Conservation (phyloP, 2,113 vertebrate genomes). For the Zingel zingel region DNA sequence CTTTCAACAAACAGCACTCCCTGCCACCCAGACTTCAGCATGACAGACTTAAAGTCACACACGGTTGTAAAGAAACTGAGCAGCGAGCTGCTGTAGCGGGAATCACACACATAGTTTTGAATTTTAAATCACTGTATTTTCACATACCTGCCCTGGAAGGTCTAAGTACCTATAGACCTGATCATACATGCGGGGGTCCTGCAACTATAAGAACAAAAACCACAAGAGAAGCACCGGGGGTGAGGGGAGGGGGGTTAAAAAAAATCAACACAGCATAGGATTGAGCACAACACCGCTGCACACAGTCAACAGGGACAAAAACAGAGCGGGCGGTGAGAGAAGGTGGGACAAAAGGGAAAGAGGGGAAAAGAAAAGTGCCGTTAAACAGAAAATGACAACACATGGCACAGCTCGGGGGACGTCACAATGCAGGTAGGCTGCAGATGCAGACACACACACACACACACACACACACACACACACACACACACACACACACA, state of each 20-base stretch:
- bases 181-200: slow-evolving; percentile 86
- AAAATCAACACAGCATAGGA: slow-evolving; percentile 68
- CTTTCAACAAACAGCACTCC: slow-evolving; percentile 40
- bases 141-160: slow-evolving; percentile 87
- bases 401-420: slow-evolving; percentile 30
- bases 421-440: slow-evolving; percentile 69
- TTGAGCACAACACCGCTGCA: slow-evolving; percentile 52
- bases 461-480: slow-evolving; percentile 20
- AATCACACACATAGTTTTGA: slow-evolving; percentile 58
- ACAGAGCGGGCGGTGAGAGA: slow-evolving; percentile 53
- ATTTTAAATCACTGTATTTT: slow-evolving; percentile 59
- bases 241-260: slow-evolving; percentile 59
- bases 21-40: slow-evolving; percentile 34
- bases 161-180: slow-evolving; percentile 89
- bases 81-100: slow-evolving; percentile 53
- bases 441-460: background rate
- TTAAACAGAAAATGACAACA: slow-evolving; percentile 75
- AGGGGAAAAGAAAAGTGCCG: slow-evolving; percentile 66
- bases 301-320: slow-evolving; percentile 62
- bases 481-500: slow-evolving; percentile 15
- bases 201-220: slow-evolving; percentile 85
- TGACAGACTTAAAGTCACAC: slow-evolving; percentile 27
- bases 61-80: slow-evolving; percentile 37
- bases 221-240: slow-evolving; percentile 79
- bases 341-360: slow-evolving; percentile 52